phyloP scores from a whole-genome alignment of 1,140 invertebrate species.

The Cherax quadricarinatus region DNA sequence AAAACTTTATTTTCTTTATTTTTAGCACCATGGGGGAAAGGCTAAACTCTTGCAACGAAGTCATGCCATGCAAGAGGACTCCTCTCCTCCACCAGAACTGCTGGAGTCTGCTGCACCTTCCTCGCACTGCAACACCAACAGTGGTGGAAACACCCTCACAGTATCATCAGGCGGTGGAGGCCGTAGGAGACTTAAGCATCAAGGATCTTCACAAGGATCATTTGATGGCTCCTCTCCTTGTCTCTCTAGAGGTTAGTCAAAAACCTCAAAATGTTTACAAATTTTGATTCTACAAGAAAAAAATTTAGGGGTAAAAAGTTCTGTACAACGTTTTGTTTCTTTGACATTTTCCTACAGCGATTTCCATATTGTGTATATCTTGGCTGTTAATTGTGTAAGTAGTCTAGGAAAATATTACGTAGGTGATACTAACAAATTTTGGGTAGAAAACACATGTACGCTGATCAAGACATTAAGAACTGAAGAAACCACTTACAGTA shows the following conservation, averaged over 20 bases:
- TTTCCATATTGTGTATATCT: too few species aligned
- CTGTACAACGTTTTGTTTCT: too few species aligned
- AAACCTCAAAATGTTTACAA: not conserved
- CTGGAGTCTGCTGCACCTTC: conserved; percentile 75
- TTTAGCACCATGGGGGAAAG: conserved; percentile 61
- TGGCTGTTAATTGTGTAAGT: too few species aligned
- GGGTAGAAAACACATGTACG: too few species aligned
- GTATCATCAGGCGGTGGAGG: conserved; percentile 44
- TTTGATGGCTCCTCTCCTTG: conserved; percentile 81
- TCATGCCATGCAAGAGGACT: conserved; percentile 91
- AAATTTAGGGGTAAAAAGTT: too few species aligned
- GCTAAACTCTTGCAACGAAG: conserved; percentile 90
- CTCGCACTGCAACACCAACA: conserved; percentile 62
- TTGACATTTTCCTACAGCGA: too few species aligned
- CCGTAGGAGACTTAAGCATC: conserved; percentile 77
- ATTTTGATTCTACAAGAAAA: not conserved
- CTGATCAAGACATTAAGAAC: too few species aligned
- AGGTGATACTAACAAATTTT: too few species aligned
- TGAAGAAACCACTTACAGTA: too few species aligned
- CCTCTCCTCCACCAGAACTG: conserved; percentile 87
- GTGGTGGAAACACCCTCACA: conserved; percentile 51
- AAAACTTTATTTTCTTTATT: not conserved
- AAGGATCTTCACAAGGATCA: conserved; percentile 82
- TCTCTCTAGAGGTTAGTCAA: conserved; percentile 80
- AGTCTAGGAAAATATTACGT: too few species aligned